A percentile compares a stretch with the other conserved stretches of the same genome.
Evolutionary conservation across 2,113 vertebrate species (phyloP).

Genomic region (Chionis minor): DNA sequence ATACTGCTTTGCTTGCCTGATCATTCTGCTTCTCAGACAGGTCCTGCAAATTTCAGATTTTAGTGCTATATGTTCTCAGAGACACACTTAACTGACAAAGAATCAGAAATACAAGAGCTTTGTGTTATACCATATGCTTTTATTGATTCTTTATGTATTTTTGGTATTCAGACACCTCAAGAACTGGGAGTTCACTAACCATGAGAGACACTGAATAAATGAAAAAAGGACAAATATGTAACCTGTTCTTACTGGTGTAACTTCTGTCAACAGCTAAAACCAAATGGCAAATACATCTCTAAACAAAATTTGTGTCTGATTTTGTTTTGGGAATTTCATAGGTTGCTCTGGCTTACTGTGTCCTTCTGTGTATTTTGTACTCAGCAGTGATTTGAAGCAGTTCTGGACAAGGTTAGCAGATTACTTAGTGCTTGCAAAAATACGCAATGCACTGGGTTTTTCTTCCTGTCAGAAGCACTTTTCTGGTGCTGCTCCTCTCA

Average conservation of each 20-base stretch:
- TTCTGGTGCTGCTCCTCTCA: slow-evolving; percentile 84
- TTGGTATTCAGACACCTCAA: neutral
- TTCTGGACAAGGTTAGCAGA: slow-evolving; percentile 80
- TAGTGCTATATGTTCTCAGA: neutral
- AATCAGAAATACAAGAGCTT: neutral
- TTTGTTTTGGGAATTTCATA: neutral
- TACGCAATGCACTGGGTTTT: slow-evolving; percentile 81
- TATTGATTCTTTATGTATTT: neutral
- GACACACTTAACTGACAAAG: neutral
- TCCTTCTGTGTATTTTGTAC: neutral
- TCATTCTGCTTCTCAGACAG: neutral
- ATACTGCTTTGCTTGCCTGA: neutral
- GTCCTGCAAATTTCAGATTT: neutral
- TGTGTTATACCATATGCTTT: neutral
- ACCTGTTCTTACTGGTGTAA: neutral
- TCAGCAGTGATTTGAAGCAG: slow-evolving; percentile 77
- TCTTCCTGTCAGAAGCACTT: slow-evolving; percentile 84
- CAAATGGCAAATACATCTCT: neutral
- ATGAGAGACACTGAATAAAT: neutral
- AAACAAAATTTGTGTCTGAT: neutral
- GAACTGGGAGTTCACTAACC: neutral
- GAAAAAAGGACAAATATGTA: neutral
- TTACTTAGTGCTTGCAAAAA: slow-evolving; percentile 81
- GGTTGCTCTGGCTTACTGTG: neutral
- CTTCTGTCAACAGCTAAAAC: neutral